These are phyloP conservation scores for Philereme vetulata DNA, from an alignment of 2,888 invertebrate genomes.

Conservation along the genomic window DNA sequence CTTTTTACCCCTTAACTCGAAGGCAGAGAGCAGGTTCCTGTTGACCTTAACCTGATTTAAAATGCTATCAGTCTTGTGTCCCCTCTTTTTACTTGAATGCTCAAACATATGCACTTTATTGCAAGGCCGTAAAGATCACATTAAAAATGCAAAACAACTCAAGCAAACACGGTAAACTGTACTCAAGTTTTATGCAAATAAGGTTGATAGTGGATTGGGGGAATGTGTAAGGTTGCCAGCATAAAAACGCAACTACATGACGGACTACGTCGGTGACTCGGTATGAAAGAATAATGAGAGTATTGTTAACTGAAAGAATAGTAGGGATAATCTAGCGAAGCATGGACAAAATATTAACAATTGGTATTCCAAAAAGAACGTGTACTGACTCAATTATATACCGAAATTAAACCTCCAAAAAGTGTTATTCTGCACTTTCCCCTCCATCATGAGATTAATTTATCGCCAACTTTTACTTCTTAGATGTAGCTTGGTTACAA, in stretches of 20 bases:
- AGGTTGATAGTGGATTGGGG: slow-evolving; percentile 28
- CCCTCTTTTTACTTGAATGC: slow-evolving; percentile 35
- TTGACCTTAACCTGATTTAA: slow-evolving; percentile 82
- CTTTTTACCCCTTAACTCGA: slow-evolving; percentile 13
- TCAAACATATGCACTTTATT: slow-evolving; percentile 36
- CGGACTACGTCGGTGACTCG: slow-evolving; percentile 65
- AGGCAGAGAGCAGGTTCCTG: slow-evolving; percentile 42
- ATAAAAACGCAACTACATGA: slow-evolving; percentile 67
- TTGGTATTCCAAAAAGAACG: no score
- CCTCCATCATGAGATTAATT: no score
- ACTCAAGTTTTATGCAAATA: slow-evolving; percentile 15
- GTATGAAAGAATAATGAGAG: slow-evolving; percentile 80
- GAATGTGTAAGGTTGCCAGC: slow-evolving; percentile 51
- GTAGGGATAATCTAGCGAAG: slow-evolving; percentile 47
- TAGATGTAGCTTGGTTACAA: no score
- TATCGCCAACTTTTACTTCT: no score
- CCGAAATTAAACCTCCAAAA: no score
- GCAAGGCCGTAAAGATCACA: slow-evolving; percentile 40
- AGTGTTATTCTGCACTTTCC: no score
- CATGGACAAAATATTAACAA: no score
- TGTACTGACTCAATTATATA: no score
- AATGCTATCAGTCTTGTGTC: slow-evolving; percentile 69
- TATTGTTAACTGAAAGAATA: slow-evolving; percentile 64
- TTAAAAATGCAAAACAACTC: slow-evolving; percentile 43
- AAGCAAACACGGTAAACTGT: slow-evolving; percentile 6